Percentiles rank a stretch among this genome's conserved stretches.
Evolutionary conservation across 2,888 invertebrate species (phyloP).

Genomic region (Phlogophora meticulosa): DNA sequence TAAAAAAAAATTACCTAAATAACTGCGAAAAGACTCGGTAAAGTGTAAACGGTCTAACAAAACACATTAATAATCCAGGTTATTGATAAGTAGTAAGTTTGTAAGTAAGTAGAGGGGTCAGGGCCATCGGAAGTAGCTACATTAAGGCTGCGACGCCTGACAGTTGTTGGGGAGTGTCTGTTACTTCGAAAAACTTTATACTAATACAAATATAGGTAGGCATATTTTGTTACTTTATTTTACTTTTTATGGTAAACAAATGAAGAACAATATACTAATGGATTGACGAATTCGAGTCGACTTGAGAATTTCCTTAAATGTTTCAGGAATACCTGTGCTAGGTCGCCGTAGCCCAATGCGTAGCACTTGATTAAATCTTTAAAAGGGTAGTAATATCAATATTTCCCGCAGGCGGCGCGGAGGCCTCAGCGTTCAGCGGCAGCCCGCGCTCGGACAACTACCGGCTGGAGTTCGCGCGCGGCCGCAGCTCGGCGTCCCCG

Average conservation of each 20-base stretch:
- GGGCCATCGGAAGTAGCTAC: constrained; percentile 54
- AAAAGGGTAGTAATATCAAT: too few species aligned
- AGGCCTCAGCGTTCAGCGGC: constrained; percentile 84
- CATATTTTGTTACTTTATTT: constrained; percentile 1
- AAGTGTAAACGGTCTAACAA: constrained; percentile 1
- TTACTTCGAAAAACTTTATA: neutral
- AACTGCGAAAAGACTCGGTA: too few species aligned
- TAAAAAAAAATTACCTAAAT: too few species aligned
- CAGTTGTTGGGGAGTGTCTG: constrained; percentile 6
- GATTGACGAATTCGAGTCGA: too few species aligned
- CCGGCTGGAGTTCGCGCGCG: constrained; percentile 94
- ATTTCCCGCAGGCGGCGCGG: constrained; percentile 74
- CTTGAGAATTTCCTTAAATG: too few species aligned
- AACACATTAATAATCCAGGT: constrained; percentile 6
- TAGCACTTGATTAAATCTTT: neutral
- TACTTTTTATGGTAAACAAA: too few species aligned
- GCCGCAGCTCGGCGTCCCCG: constrained; percentile 86
- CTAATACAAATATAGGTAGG: neutral
- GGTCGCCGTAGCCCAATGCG: constrained; percentile 1
- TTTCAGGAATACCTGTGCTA: too few species aligned
- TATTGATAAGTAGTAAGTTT: constrained; percentile 40
- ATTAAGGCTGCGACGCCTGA: constrained; percentile 20
- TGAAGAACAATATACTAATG: too few species aligned
- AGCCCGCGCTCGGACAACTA: constrained; percentile 92
- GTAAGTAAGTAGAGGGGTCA: constrained; percentile 46